A percentile compares a stretch with the other conserved stretches of the same genome.
Evolutionary conservation across 2,888 invertebrate genomes (phyloP).

Genomic region (Adelognathus sp.): DNA sequence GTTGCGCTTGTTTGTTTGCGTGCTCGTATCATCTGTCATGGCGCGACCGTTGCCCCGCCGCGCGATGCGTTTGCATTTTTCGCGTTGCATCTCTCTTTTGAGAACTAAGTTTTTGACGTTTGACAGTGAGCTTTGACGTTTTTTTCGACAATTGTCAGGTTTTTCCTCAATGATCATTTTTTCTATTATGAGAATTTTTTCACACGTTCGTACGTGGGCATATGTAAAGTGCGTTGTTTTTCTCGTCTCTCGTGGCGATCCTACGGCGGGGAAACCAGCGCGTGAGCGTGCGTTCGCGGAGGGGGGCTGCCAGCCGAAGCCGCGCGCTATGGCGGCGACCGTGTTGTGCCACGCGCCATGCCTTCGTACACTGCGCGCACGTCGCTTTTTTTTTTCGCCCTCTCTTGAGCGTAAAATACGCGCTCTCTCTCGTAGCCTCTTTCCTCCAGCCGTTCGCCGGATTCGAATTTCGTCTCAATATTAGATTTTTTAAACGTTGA

Average conservation of each 20-base stretch:
- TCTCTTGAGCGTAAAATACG: not conserved
- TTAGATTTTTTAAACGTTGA: too few relatives aligned
- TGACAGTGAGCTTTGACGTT: not conserved
- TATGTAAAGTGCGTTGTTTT: not conserved
- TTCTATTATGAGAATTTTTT: not conserved
- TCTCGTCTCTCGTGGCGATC: not conserved
- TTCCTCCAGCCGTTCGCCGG: not conserved
- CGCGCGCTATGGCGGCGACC: constrained; percentile 74
- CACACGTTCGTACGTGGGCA: not conserved
- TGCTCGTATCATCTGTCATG: constrained; percentile 77
- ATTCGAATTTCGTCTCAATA: not conserved
- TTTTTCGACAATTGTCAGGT: not conserved
- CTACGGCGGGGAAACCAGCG: constrained; percentile 37
- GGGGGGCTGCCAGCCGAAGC: constrained; percentile 42
- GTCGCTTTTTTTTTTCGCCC: constrained; percentile 66
- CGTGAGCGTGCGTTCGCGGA: not conserved
- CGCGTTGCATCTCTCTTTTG: not conserved
- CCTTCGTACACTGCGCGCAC: constrained; percentile 72
- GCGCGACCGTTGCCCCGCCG: constrained; percentile 65
- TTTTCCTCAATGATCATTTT: not conserved
- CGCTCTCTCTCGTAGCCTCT: not conserved
- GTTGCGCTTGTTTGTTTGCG: constrained; percentile 75
- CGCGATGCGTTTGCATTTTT: constrained; percentile 13
- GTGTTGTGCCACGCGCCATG: constrained; percentile 79
- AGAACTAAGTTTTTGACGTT: not conserved